Base-by-base conservation (phyloP, 2,888 invertebrate species). In the Apamea anceps region DNA sequence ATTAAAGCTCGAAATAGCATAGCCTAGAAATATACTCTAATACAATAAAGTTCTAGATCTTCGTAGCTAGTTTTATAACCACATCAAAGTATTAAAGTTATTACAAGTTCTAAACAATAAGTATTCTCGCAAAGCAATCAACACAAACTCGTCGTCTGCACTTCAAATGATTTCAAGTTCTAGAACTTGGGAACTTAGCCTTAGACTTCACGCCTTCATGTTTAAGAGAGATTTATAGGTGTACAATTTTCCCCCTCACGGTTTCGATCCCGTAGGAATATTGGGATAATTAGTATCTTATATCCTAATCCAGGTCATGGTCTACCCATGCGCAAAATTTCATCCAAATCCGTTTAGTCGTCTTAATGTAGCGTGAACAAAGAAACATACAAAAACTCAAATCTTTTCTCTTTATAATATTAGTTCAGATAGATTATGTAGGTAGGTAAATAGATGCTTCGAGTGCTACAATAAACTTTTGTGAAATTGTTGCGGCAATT, bases 21-120 rank as follows among this genome's bases (percentile, higher is more conserved):
- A 42, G 7, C 6, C 15, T 15, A 7, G 71, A 32, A 32, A 32
- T 32, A 32, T 32, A 32, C 66, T 62, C 25, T 57, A 77, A 54
- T 37, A 63, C 62, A 15, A 25, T 32, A 42, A 66, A 54, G 65
- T 82, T 72, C 66, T 25, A 62, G 18, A 72, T 60, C 75, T 86
- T 54, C 42, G 28, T n/a, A 79, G n/a, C 63, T 60, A 72, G 75
- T 74, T 74, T 76, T 84, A 72, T 37, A 48, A 76, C 80, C 77
- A 74, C 84, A 78, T 70, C 72, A 72, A 72, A 65, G 76, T 76
- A 57, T 65, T 76, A 76, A 81, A 86, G 70, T 82, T 72, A 78
- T 77, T 57, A 77, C 51, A 75, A 83, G 81, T 81, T 81, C 73
- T 57, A 73, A 86, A 80, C 77, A 83, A 86, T 75, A 54, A 32